Conservation (phyloP, 2,113 vertebrate genomes). For the Microcebus ravelobensis region DNA sequence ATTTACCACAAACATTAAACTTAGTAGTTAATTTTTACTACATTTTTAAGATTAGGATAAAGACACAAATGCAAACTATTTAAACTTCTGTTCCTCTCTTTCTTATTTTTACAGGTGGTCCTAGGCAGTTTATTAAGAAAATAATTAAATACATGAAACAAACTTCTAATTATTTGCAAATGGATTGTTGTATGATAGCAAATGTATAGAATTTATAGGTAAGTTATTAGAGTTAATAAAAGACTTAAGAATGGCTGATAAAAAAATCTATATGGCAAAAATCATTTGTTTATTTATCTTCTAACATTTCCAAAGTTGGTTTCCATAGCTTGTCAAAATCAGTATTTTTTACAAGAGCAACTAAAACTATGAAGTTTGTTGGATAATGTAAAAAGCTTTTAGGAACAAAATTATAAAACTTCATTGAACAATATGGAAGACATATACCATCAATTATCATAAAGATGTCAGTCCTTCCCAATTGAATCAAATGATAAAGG, state of each 20-base stretch:
- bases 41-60: background rate
- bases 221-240: background rate
- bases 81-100: background rate
- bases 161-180: constrained; percentile 34
- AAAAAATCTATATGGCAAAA: background rate
- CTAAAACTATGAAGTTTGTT: background rate
- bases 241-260: background rate
- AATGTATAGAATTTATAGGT: background rate
- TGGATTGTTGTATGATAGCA: background rate
- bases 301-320: background rate
- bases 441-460: background rate
- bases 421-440: background rate
- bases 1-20: background rate
- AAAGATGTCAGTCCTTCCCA: background rate
- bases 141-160: background rate
- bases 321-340: background rate
- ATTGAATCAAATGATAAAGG: background rate
- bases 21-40: background rate
- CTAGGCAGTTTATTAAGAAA: background rate
- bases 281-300: background rate
- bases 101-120: background rate
- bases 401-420: background rate
- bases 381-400: background rate
- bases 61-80: background rate
- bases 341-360: background rate